These are phyloP conservation scores for Griposia aprilina DNA, from an alignment of 2,888 invertebrate genomes.

Conservation along the genomic window DNA sequence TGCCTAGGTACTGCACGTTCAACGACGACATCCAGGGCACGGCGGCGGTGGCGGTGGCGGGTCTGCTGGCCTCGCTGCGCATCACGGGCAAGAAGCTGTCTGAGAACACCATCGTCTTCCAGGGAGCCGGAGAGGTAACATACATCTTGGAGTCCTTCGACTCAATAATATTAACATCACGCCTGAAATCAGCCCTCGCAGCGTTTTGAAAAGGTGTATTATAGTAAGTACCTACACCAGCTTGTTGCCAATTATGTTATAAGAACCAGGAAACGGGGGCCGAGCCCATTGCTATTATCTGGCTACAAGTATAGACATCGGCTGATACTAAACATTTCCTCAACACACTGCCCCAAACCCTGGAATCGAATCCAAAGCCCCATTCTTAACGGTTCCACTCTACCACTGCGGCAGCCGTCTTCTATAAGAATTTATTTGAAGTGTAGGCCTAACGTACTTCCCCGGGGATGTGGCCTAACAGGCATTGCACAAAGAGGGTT, in stretches of 20 bases:
- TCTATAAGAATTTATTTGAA: background rate
- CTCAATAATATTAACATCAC: background rate
- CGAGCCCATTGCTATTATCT: background rate
- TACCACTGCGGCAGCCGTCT: background rate
- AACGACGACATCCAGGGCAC: slow-evolving; percentile 99
- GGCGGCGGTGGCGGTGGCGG: slow-evolving; percentile 98
- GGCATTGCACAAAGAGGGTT: too few relatives aligned
- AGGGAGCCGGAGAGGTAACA: slow-evolving; percentile 98
- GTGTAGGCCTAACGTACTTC: background rate
- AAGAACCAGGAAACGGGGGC: background rate
- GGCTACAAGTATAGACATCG: background rate
- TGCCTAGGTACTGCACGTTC: slow-evolving; percentile 94
- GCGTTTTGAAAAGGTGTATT: background rate
- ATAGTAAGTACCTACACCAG: background rate
- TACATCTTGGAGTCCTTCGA: background rate
- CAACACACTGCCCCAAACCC: background rate
- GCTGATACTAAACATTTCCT: background rate
- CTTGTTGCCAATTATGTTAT: background rate
- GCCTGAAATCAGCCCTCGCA: background rate
- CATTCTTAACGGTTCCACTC: background rate
- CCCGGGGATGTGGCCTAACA: background rate
- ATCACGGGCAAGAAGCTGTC: slow-evolving; percentile 95
- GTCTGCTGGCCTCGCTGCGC: slow-evolving; percentile 96
- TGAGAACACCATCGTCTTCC: slow-evolving; percentile 97
- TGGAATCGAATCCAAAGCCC: background rate